Evolutionary conservation across 2,888 invertebrate species (phyloP), one percentile per base, ranked within the genome.

Genomic region (Scaptomyza polygonia): DNA sequence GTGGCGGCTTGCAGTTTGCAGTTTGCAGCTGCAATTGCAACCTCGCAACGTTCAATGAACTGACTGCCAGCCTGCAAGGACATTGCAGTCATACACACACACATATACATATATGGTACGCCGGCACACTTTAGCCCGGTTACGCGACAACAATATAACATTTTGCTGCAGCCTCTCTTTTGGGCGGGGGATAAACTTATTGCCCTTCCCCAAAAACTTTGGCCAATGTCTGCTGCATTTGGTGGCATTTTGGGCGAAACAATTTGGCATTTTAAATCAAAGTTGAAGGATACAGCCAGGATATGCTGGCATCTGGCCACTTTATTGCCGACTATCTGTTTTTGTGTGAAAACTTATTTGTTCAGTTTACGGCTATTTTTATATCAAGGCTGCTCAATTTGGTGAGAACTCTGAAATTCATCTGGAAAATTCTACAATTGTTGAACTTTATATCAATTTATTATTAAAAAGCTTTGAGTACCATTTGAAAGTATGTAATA

Each of bases 271-370:
- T 84, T 86, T 25, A 3, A 58, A 69, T 53, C 57, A 62, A 61
- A 79, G 84, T 80, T 84, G 83, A 84, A 84, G 86, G 83, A 74
- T 84, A 65, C 67, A 39, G 52, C 43, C 49, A 64, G 49, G 36
- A 42, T 52, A n/a, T 42, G 27, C n/a, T 16, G 32, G 14, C 27
- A 36, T 52, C 30, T 63, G 27, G 47, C 52, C 53, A 62, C 29
- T 58, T 21, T 18, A 27, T 12, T 47, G 32, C 34, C 52, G 36
- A 1, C 34, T 36, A 36, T 53, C 42, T 18, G 18, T 42, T 42
- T 40, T 18, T 18, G 40, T 11, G 21, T 36, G 36, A 36, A n/a
- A 39, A 39, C n/a, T 36, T 1, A 14, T 39, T 11, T 21, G 18
- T 29, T 39, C 18, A 16, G 27, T 34, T 34, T 36, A 34, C 34